Base-by-base conservation (phyloP, 2,797 vertebrate genomes). In the Artibeus lituratus region DNA sequence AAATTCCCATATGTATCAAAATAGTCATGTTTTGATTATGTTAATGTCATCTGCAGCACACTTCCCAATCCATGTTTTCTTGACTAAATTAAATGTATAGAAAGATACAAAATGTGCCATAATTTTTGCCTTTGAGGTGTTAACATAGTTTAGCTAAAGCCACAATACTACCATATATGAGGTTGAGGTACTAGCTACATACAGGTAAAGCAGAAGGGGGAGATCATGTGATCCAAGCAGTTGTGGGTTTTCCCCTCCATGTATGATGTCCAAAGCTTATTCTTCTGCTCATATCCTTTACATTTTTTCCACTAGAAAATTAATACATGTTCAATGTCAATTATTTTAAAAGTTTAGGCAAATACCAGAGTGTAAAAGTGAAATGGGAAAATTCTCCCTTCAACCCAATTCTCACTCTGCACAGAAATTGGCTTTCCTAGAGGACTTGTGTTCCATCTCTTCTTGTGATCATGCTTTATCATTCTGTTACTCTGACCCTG, bases 21-120 rank as follows among this genome's bases (percentile, higher is more conserved):
- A 59, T 78, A 94, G n/a, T 76, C 70, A 37, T 44, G 19, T 96
- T 91, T 96, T 93, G 18, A 90, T 87, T 59, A 78, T 87, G 42
- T 87, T 72, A 84, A n/a, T 44, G 8, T 70, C 59, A 55, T 88
- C 47, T 65, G 70, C 22, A 82, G 11, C 89, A 94, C 47, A 72
- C 22, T 91, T 84, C 53, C 53, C 53, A 88, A 6, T 83, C 74
- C 32, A 26, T 86, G 22, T 87, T 49, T 81, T 65, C 51, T 57
- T 57, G 55, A 67, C 67, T 86, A 86, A 84, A 89, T 74, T 86
- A 86, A 84, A 89, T 37, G 47, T 78, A 53, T 51, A 82, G 72
- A 67, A 89, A 85, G 29, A 69, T 53, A 29, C 26, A 76, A 81
- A 82, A 78, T 55, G 39, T 5, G n/a, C 47, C 22, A 37, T 83